phyloP scores from a whole-genome alignment of 2,797 vertebrate species.

The Oreochromis mossambicus region DNA sequence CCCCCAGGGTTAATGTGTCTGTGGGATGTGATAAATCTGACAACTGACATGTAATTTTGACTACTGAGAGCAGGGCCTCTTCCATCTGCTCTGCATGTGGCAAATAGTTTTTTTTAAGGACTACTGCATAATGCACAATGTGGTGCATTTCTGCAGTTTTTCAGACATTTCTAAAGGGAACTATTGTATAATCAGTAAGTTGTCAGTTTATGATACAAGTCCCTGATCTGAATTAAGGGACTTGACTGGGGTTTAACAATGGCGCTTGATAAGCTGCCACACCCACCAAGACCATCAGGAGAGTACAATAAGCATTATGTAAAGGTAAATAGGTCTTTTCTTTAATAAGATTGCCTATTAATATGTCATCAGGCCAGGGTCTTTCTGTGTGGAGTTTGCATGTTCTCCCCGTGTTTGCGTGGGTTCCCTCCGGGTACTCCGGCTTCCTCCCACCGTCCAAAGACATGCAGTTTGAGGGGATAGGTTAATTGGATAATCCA shows the following conservation, averaged over 20 bases:
- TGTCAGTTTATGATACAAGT: neutral
- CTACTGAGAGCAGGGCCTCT: neutral
- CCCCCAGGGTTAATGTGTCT: neutral
- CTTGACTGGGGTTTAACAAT: neutral
- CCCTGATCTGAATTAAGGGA: rapidly evolving
- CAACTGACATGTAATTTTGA: rapidly evolving
- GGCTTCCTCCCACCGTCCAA: no score
- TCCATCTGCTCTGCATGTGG: neutral
- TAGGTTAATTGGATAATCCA: no score
- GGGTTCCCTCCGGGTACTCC: no score
- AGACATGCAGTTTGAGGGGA: no score
- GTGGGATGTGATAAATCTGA: neutral
- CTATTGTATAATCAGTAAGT: neutral
- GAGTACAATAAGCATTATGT: rapidly evolving
- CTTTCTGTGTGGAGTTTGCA: no score
- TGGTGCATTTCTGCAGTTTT: neutral
- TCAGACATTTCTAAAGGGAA: neutral
- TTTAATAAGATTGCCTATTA: rapidly evolving
- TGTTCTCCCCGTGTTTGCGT: no score
- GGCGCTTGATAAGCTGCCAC: rapidly evolving
- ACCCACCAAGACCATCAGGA: neutral
- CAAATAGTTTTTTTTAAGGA: neutral
- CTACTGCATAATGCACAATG: neutral
- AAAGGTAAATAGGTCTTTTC: rapidly evolving
- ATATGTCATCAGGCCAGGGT: no score